phyloP scores from a whole-genome alignment of 2,888 invertebrate species.

The Ormia ochracea region DNA sequence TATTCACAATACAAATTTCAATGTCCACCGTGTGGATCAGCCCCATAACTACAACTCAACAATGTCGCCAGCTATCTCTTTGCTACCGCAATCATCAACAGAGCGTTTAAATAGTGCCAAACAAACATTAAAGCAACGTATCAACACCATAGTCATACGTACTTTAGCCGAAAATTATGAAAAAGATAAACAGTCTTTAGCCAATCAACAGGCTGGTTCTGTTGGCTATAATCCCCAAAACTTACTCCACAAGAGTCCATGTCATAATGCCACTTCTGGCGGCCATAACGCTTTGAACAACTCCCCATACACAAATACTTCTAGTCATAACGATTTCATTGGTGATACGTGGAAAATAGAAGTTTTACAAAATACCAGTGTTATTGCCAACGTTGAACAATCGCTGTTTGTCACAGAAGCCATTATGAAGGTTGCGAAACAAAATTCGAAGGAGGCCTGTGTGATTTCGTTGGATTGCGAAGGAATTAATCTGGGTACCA shows the following conservation, averaged over 20 bases:
- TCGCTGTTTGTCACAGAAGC: conserved; percentile 86
- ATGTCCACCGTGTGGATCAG: no score
- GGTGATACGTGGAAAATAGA: conserved; percentile 89
- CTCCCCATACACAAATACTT: conserved; percentile 66
- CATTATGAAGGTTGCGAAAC: conserved; percentile 80
- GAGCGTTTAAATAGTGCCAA: conserved; percentile 78
- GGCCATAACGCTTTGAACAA: conserved; percentile 41
- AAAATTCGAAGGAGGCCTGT: conserved; percentile 78
- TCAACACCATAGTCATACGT: conserved; percentile 91
- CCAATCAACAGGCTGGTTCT: conserved; percentile 67
- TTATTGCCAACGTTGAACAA: conserved; percentile 88
- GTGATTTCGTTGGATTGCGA: conserved; percentile 93
- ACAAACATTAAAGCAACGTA: conserved; percentile 90
- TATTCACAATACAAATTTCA: no score
- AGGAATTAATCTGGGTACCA: conserved; percentile 92
- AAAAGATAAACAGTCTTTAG: conserved; percentile 75
- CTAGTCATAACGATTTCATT: conserved; percentile 77
- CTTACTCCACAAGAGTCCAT: conserved; percentile 72
- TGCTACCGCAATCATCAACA: conserved; percentile 65
- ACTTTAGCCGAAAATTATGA: conserved; percentile 91
- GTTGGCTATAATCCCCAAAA: conserved; percentile 67
- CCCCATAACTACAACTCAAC: conserved; percentile 26
- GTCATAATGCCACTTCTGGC: conserved; percentile 65
- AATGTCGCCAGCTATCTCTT: conserved; percentile 40
- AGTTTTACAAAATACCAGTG: conserved; percentile 87